A percentile compares a stretch with the other conserved stretches of the same genome.
phyloP scores from a whole-genome alignment of 1,140 invertebrate genomes.

The Reticulitermes speratus region DNA sequence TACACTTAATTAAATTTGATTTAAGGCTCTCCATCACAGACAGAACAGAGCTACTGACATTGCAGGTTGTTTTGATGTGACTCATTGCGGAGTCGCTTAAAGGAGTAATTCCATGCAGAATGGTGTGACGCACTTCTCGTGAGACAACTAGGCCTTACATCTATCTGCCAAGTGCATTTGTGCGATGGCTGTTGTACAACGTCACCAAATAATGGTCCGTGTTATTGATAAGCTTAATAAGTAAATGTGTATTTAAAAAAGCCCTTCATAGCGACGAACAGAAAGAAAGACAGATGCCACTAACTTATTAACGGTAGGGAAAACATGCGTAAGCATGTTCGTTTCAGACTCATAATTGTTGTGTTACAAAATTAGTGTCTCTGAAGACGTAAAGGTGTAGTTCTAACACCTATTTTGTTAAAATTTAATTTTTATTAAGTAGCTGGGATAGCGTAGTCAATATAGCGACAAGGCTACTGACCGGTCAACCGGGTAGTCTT shows the following conservation, averaged over 20 bases:
- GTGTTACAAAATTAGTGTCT: too few relatives aligned
- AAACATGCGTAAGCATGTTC: too few relatives aligned
- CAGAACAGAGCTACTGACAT: background rate
- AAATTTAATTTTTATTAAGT: too few relatives aligned
- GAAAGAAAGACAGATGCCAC: too few relatives aligned
- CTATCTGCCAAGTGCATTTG: background rate
- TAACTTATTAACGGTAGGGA: too few relatives aligned
- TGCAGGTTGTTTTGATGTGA: background rate
- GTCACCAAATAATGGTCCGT: background rate
- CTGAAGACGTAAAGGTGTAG: too few relatives aligned
- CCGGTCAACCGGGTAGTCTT: too few relatives aligned
- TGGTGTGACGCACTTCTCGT: background rate
- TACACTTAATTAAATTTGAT: conserved; percentile 3
- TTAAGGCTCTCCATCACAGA: background rate
- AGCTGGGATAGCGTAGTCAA: too few relatives aligned
- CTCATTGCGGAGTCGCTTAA: background rate
- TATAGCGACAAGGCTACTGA: too few relatives aligned
- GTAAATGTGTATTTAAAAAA: background rate
- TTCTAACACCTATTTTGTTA: too few relatives aligned
- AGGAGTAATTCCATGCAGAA: background rate
- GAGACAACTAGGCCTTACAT: background rate
- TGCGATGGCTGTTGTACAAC: background rate
- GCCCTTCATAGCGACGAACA: too few relatives aligned
- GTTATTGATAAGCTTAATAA: background rate
- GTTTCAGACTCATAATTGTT: too few relatives aligned